phyloP scores from a whole-genome alignment of 2,113 vertebrate genomes.

The Trinectes maculatus region DNA sequence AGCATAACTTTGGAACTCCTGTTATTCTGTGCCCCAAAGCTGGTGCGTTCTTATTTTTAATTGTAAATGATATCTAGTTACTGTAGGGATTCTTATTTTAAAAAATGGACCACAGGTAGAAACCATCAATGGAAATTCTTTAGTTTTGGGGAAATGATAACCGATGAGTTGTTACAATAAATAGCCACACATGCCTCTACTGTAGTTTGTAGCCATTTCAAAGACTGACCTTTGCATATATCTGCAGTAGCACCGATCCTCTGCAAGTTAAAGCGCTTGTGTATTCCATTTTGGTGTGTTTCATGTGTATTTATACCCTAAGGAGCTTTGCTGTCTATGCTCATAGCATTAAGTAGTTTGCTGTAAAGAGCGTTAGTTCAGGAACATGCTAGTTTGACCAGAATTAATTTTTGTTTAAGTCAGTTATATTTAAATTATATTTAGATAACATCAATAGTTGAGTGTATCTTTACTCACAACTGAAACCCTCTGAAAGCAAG shows the following conservation, averaged over 20 bases:
- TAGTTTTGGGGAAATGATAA: constrained; percentile 1
- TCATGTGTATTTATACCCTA: no score
- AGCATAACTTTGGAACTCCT: neutral
- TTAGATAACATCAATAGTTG: neutral
- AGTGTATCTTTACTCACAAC: neutral
- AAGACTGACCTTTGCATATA: constrained; percentile 8
- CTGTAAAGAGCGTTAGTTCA: neutral
- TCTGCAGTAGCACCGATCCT: neutral
- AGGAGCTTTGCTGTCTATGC: neutral
- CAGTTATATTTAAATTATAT: no score
- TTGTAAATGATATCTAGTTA: neutral
- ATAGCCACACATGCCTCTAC: neutral
- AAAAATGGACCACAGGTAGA: neutral
- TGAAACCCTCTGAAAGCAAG: neutral
- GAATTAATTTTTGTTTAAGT: neutral
- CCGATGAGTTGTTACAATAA: neutral
- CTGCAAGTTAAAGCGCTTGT: neutral
- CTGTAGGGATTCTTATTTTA: neutral
- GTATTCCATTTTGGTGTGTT: constrained; percentile 3
- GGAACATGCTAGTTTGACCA: neutral
- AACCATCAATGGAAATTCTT: neutral
- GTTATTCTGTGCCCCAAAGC: neutral
- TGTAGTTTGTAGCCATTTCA: constrained; percentile 3
- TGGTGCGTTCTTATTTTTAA: constrained; percentile 1
- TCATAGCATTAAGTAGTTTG: neutral